Base-by-base conservation (phyloP, 2,888 invertebrate genomes). In the Eremobia ochroleuca region DNA sequence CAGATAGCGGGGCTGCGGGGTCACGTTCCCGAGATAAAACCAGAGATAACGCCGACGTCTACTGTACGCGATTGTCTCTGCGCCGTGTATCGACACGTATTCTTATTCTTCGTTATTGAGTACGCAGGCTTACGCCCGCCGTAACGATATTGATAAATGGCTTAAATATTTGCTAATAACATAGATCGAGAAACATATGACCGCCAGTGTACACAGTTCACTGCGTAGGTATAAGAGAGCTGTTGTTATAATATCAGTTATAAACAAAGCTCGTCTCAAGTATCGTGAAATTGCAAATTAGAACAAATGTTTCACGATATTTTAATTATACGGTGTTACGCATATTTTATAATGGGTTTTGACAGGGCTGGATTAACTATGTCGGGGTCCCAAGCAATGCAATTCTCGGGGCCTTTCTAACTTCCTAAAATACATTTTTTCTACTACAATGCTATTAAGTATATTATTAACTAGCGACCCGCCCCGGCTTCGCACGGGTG, bases 1-100 rank as follows among this genome's bases (percentile, higher is more conserved):
- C 91, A 88, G 96, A 96, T 96, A 96, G 94, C 87, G 93, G 93
- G 96, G 96, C 96, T 95, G 95, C 94, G 96, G 94, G 96, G 96
- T 96, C 97, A 95, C 96, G 96, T 95, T 95, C 94, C 91, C 87
- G 82, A 94, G 97, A 96, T 96, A 96, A 95, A 92, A 90, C 88
- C 68, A 34, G 61, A 93, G 96, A 96, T 97, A 97, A 95, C 90
- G 83, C 85, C 83, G 86, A 88, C 94, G 92, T 94, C 94, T 95
- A 95, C 94, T 93, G 92, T 91, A 90, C 89, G 89, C 94, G 94
- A 94, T 95, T 95, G 95, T 96, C 94, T 94, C 92, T 89, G 91
- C 90, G 77, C 90, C 90, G 87, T 85, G 86, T 87, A 86, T 85
- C 82, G 77, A 81, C 79, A 77, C 85, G 81, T 81, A 88, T 79